These are phyloP conservation scores for Parauchenoglanis punctatus DNA, from an alignment of 2,797 vertebrate genomes.

Conservation along the genomic window DNA sequence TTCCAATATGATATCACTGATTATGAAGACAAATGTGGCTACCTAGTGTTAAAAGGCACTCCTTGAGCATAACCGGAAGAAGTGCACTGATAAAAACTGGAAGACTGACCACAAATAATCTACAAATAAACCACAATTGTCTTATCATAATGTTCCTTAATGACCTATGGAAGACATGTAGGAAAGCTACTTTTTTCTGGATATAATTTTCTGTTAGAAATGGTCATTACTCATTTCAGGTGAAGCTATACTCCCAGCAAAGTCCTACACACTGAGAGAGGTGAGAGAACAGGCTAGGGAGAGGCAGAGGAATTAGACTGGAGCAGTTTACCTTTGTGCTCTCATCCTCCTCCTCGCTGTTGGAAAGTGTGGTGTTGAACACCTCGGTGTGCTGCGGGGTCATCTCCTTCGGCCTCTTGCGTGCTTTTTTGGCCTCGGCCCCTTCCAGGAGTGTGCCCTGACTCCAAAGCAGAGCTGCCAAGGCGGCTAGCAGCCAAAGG, in stretches of 20 bases:
- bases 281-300: background rate
- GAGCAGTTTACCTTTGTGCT: conserved; percentile 66
- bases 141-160: background rate
- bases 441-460: conserved; percentile 77
- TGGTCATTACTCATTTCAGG: background rate
- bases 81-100: background rate
- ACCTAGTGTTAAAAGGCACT: background rate
- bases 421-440: conserved; percentile 79
- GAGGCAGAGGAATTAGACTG: conserved; percentile 5
- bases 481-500: conserved; percentile 78
- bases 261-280: background rate
- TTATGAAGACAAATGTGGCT: background rate
- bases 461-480: conserved; percentile 81
- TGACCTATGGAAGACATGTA: background rate
- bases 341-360: conserved; percentile 83
- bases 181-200: background rate
- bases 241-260: background rate
- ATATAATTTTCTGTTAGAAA: background rate
- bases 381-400: conserved; percentile 79
- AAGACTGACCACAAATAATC: background rate
- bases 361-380: conserved; percentile 81
- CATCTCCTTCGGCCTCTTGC: conserved; percentile 79
- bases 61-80: background rate
- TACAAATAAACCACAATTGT: background rate
- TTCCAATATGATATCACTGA: conserved; percentile 15